Evolutionary conservation across 2,797 vertebrate species (phyloP).

Genomic region (Thaleichthys pacificus): DNA sequence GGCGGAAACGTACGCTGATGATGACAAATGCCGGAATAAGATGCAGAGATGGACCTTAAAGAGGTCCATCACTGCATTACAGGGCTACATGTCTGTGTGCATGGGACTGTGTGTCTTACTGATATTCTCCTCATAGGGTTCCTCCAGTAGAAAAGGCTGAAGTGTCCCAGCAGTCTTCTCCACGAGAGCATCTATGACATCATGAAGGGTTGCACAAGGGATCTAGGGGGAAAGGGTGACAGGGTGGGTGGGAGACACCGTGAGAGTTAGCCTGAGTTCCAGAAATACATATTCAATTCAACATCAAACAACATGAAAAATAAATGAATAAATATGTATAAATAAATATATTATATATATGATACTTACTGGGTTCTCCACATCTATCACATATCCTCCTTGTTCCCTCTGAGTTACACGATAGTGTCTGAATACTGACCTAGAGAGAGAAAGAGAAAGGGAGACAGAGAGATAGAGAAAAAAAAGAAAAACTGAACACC

Average conservation of each 20-base stretch:
- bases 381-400: conserved; percentile 80
- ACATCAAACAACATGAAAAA: neutral
- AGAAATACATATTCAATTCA: neutral
- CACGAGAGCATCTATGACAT: conserved; percentile 83
- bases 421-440: conserved; percentile 83
- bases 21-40: neutral
- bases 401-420: conserved; percentile 80
- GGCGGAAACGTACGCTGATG: conserved; percentile 79
- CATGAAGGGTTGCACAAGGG: conserved; percentile 79
- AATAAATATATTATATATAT: neutral
- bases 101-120: conserved; percentile 66
- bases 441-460: conserved; percentile 26
- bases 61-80: neutral
- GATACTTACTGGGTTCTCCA: conserved; percentile 82
- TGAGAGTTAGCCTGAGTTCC: neutral
- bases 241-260: neutral
- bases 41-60: neutral
- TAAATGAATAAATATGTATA: neutral
- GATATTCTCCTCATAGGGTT: conserved; percentile 83
- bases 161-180: conserved; percentile 78
- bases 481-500: neutral
- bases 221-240: conserved; percentile 59
- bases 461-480: neutral
- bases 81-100: neutral
- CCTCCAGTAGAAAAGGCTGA: conserved; percentile 79